phyloP scores from a whole-genome alignment of 2,113 vertebrate genomes.

The Lichenostomus cassidix region DNA sequence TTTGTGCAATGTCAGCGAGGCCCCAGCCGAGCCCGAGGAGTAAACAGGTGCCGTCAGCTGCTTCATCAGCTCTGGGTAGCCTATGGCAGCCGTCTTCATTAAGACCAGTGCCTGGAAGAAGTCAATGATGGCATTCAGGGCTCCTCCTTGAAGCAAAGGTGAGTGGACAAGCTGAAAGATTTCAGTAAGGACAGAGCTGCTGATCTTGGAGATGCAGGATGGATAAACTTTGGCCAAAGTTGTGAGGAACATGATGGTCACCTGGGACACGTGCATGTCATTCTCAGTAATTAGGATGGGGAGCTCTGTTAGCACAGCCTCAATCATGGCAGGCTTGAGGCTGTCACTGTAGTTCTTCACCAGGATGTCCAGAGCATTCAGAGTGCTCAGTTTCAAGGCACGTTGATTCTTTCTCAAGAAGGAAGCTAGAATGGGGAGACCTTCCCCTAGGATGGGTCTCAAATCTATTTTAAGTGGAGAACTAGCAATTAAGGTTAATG shows the following conservation, averaged over 20 bases:
- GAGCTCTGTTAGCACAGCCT: slow-evolving; percentile 82
- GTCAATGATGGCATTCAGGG: slow-evolving; percentile 78
- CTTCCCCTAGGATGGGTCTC: slow-evolving; percentile 81
- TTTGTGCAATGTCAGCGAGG: slow-evolving; percentile 70
- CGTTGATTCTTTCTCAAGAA: slow-evolving; percentile 93
- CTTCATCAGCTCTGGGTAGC: slow-evolving; percentile 79
- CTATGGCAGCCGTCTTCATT: slow-evolving; percentile 71
- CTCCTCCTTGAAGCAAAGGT: slow-evolving; percentile 85
- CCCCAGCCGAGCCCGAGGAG: not conserved
- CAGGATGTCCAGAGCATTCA: slow-evolving; percentile 83
- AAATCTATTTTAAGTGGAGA: slow-evolving; percentile 85
- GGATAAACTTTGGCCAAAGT: slow-evolving; percentile 81
- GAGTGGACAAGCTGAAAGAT: slow-evolving; percentile 85
- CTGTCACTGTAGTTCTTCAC: slow-evolving; percentile 82
- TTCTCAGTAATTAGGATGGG: slow-evolving; percentile 84
- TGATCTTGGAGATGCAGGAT: slow-evolving; percentile 80
- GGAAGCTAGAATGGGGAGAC: slow-evolving; percentile 84
- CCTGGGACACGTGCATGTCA: slow-evolving; percentile 93
- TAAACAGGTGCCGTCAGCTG: slow-evolving; percentile 81
- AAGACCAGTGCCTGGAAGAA: slow-evolving; percentile 84
- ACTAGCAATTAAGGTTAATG: slow-evolving; percentile 79
- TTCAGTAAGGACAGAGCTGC: slow-evolving; percentile 75
- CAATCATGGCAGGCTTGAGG: slow-evolving; percentile 80
- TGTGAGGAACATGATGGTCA: slow-evolving; percentile 84
- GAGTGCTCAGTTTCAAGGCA: slow-evolving; percentile 82